Conservation (phyloP, 2,888 invertebrate genomes). For the Mimas tiliae region DNA sequence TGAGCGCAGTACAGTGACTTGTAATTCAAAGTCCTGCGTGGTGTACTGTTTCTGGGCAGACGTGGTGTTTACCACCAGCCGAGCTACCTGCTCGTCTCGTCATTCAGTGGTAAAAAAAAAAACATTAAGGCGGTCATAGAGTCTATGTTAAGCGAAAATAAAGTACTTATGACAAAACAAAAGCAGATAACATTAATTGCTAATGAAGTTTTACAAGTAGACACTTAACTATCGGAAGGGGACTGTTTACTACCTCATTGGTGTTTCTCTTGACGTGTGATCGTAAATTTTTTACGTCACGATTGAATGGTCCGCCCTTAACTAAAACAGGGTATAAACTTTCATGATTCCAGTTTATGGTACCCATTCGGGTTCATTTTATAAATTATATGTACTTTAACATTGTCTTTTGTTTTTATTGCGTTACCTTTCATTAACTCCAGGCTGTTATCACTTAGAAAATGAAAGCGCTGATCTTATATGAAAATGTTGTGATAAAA, state of each 20-base stretch:
- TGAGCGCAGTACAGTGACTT: too few species aligned
- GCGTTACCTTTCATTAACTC: slow-evolving; percentile 24
- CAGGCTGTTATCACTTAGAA: neutral
- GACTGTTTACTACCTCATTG: slow-evolving; percentile 81
- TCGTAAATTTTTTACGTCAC: slow-evolving; percentile 82
- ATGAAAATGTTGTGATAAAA: neutral
- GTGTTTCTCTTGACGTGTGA: slow-evolving; percentile 82
- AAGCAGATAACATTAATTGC: slow-evolving; percentile 68
- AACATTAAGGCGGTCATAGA: too few species aligned
- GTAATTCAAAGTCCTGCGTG: too few species aligned
- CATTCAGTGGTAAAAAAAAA: too few species aligned
- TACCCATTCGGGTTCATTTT: slow-evolving; percentile 80
- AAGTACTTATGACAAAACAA: slow-evolving; percentile 42
- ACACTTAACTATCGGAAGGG: slow-evolving; percentile 69
- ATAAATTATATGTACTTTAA: slow-evolving; percentile 73
- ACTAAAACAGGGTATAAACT: slow-evolving; percentile 82
- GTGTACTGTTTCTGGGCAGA: too few species aligned
- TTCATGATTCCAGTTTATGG: slow-evolving; percentile 80
- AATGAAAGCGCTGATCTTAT: neutral
- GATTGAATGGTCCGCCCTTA: slow-evolving; percentile 81
- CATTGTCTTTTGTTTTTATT: slow-evolving; percentile 47
- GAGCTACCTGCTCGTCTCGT: too few species aligned
- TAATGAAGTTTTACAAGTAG: slow-evolving; percentile 78
- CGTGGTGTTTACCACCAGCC: too few species aligned
- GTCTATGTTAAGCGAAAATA: slow-evolving; percentile 36